Base-by-base conservation (phyloP, 2,888 invertebrate genomes). In the Drosophila neotestacea region DNA sequence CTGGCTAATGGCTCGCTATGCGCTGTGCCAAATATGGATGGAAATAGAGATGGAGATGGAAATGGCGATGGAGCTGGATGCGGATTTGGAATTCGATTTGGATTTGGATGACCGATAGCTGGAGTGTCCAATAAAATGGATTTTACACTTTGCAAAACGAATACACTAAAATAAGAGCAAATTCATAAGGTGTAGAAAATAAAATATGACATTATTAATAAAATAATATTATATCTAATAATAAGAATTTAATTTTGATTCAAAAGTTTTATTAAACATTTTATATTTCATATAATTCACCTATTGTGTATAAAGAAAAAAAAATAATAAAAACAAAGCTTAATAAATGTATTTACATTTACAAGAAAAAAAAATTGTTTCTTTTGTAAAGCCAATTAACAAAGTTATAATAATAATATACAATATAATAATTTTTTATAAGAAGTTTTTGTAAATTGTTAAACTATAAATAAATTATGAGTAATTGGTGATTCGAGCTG, bases 1-100 rank as follows among this genome's bases (percentile, higher is more conserved):
- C 63, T 64, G 73, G 68, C 87, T 80, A 83, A 86, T 83, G 89
- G 89, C 60, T 73, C 64, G 58, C 52, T 79, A 67, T 67, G 70
- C 70, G 64, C 65, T 52, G 50, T 66, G 84, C 87, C 88, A 83
- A 82, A 82, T 80, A 74, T 74, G 60, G 75, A 48, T 66, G 36
- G 51, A 62, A 58, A 76, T 72, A 64, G 59, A 73, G 55, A 66
- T 70, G 50, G 59, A 73, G 55, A 66, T 70, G 50, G 65, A 62
- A 32, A 7, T 39, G 60, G 27, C 39, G 27, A 38, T 39, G 51
- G 62, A 55, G 68, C 16, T 59, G 70, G 22, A 50, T 38, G 6
- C 11, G 61, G n/a, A 52, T 52, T 11, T 16, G 32, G 62, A 70
- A 34, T 48, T 39, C 16, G 47, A 59, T 50, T 63, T 46, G 34